These are phyloP conservation scores for Eubasilissa regina DNA, from an alignment of 1,140 invertebrate species.

Conservation along the genomic window DNA sequence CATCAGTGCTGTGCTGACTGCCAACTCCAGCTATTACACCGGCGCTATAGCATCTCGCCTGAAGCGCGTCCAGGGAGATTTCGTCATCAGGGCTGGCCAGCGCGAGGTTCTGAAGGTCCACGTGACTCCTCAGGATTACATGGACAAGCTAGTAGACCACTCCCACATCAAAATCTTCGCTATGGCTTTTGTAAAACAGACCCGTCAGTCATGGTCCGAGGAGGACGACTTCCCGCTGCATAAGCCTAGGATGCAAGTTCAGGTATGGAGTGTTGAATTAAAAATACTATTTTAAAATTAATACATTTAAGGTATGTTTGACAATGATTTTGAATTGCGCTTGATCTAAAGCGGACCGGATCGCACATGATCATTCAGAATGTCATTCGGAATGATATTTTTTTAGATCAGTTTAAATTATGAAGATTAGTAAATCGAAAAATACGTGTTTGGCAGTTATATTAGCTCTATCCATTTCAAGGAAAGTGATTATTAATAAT, in stretches of 20 bases:
- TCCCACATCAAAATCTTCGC: slow-evolving; percentile 79
- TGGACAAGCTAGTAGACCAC: slow-evolving; percentile 80
- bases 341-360: no score
- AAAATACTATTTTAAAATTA: not conserved
- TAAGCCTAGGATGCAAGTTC: slow-evolving; percentile 75
- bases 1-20: slow-evolving; percentile 76
- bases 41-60: slow-evolving; percentile 78
- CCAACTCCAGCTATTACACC: slow-evolving; percentile 80
- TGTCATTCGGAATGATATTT: no score
- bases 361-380: no score
- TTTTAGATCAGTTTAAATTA: no score
- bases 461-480: no score
- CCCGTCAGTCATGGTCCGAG: slow-evolving; percentile 79
- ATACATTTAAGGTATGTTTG: no score
- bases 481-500: no score
- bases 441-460: no score
- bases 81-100: slow-evolving; percentile 73
- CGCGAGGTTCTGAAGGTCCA: slow-evolving; percentile 73
- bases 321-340: no score
- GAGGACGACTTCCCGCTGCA: slow-evolving; percentile 80
- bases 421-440: no score
- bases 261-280: slow-evolving; percentile 62
- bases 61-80: slow-evolving; percentile 76
- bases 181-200: slow-evolving; percentile 79
- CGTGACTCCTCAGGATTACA: slow-evolving; percentile 75